Evolutionary conservation across 2,797 vertebrate species (phyloP).

Genomic region (Salarias fasciatus): DNA sequence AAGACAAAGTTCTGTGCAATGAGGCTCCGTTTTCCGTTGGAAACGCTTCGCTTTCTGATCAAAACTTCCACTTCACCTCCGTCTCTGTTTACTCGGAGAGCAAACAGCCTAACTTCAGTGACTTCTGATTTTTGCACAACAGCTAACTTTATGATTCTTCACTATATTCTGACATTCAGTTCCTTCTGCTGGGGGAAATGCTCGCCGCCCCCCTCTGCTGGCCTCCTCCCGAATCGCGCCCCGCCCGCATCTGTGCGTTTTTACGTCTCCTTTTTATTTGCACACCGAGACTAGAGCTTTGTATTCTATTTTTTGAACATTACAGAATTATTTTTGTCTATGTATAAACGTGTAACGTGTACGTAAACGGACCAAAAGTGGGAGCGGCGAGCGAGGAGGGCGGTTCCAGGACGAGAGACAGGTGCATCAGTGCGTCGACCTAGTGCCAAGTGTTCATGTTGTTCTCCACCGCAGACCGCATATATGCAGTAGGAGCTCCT

Average conservation of each 20-base stretch:
- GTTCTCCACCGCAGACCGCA: conserved; percentile 73
- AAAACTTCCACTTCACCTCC: no score
- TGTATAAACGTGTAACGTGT: conserved; percentile 79
- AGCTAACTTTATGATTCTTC: no score
- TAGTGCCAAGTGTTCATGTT: conserved; percentile 80
- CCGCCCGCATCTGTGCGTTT: conserved; percentile 74
- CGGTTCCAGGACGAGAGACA: conserved; percentile 54
- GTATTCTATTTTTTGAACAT: conserved; percentile 86
- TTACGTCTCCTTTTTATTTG: conserved; percentile 82
- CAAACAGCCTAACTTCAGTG: no score
- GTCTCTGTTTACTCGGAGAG: no score
- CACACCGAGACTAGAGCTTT: conserved; percentile 85
- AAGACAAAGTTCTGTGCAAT: no score
- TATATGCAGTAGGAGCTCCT: conserved; percentile 80
- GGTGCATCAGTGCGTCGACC: conserved; percentile 66
- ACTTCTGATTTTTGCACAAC: no score
- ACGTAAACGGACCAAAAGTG: conserved; percentile 84
- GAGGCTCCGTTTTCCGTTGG: no score
- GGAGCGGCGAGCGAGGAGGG: conserved; percentile 52
- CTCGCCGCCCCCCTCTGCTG: no score
- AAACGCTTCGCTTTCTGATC: no score
- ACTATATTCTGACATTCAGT: no score
- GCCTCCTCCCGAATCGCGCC: no score
- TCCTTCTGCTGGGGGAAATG: no score
- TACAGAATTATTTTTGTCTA: conserved; percentile 85